These are phyloP conservation scores for Leptoteleia sp. DNA, from an alignment of 1,140 invertebrate species.

Conservation along the genomic window DNA sequence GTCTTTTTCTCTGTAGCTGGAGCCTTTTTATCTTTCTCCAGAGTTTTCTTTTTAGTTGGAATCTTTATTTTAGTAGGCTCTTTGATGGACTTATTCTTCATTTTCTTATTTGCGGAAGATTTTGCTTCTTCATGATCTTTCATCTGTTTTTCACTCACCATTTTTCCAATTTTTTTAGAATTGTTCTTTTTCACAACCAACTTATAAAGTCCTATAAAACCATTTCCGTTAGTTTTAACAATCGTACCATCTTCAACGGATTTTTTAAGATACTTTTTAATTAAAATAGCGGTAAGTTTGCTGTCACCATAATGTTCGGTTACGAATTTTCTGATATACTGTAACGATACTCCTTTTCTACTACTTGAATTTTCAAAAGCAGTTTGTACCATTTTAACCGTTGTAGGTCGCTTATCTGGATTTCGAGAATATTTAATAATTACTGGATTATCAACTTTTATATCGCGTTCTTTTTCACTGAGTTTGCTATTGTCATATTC, in stretches of 20 bases:
- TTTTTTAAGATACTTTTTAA: slow-evolving; percentile 15
- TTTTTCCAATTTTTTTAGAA: too few relatives aligned
- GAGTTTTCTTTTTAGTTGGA: not conserved
- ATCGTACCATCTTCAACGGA: slow-evolving; percentile 6
- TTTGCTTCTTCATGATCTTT: not conserved
- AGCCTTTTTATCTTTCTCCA: too few relatives aligned
- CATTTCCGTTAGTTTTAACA: not conserved
- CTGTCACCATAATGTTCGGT: not conserved
- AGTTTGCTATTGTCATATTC: too few relatives aligned
- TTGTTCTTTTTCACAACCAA: not conserved
- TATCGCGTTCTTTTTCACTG: too few relatives aligned
- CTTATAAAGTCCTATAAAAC: not conserved
- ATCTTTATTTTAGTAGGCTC: not conserved
- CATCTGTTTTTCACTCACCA: not conserved
- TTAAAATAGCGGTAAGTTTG: not conserved
- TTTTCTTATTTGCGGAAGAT: not conserved
- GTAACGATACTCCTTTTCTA: slow-evolving; percentile 2
- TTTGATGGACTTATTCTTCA: not conserved
- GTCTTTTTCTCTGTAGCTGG: too few relatives aligned
- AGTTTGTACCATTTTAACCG: not conserved
- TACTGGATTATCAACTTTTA: too few relatives aligned
- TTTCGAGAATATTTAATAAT: too few relatives aligned
- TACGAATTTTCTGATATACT: not conserved
- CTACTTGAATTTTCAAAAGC: not conserved
- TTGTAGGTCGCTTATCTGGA: not conserved